A percentile compares a stretch with the other conserved stretches of the same genome.
phyloP scores from a whole-genome alignment of 2,797 vertebrate genomes.

The Etheostoma nigrum region DNA sequence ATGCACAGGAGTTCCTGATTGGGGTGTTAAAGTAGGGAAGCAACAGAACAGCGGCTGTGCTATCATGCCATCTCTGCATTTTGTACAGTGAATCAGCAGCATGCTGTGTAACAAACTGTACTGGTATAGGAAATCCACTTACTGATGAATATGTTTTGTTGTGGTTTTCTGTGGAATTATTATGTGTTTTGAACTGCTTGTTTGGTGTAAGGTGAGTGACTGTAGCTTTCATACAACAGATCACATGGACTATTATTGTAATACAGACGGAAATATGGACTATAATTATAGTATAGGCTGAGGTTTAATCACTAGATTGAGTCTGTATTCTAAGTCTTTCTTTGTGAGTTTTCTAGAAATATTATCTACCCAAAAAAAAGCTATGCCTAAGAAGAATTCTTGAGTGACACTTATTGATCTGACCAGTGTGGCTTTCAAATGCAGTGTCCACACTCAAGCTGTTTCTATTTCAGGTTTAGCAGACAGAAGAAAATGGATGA shows the following conservation, averaged over 20 bases:
- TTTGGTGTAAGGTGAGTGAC: constrained; percentile 39
- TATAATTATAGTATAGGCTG: neutral
- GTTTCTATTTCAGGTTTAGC: constrained; percentile 49
- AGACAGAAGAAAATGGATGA: constrained; percentile 67
- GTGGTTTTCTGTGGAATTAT: constrained; percentile 21
- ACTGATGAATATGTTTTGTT: constrained; percentile 31
- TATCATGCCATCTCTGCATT: constrained; percentile 19
- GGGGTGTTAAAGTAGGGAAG: constrained; percentile 7
- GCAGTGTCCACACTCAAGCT: constrained; percentile 23
- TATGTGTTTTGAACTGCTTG: constrained; percentile 17
- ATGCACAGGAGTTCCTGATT: constrained; percentile 10
- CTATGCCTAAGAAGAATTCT: neutral
- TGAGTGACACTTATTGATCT: constrained; percentile 4
- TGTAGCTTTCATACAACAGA: neutral
- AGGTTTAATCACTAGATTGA: neutral
- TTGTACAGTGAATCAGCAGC: constrained; percentile 31
- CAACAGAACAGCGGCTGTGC: constrained; percentile 12
- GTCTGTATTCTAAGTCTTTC: neutral
- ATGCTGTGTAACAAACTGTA: constrained; percentile 53
- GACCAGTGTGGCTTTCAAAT: constrained; percentile 1
- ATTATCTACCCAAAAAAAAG: neutral
- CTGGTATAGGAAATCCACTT: constrained; percentile 26
- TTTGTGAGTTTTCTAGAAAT: neutral
- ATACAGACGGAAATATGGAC: constrained; percentile 1
- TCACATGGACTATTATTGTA: neutral